Base-by-base conservation (phyloP, 1,140 invertebrate species). In the Pogonomyrmex californicus region DNA sequence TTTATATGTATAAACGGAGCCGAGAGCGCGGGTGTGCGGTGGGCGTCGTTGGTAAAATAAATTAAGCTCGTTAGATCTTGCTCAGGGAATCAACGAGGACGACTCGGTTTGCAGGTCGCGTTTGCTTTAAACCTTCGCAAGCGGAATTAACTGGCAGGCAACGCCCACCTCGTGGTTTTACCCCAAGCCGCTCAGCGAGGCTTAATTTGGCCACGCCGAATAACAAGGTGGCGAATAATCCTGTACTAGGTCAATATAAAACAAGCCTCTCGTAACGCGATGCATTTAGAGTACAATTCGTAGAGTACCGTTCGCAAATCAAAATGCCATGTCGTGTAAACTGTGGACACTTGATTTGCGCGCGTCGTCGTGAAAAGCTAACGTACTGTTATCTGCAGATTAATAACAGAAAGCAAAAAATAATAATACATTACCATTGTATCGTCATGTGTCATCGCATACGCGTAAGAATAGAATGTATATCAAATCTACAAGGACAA, bases 41-140 rank as follows among this genome's bases (percentile, higher is more conserved):
- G 79, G 14, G 79, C 17, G 30, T 36, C 79, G 68, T n/a, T 73
- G 79, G 70, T 83, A 83, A 83, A 83, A 83, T 83, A 83, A 83
- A 75, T 83, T 83, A 83, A 83, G 79, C 79, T 83, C 68, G 68
- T 83, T 83, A 75, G 79, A 83, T 83, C 79, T 83, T 75, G 68
- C 79, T 60, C 68, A 73, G 68, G 70, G 79, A 83, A 83, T 83
- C 79, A 83, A 75, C 79, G 79, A 54, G 66, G 66, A 83, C 79
- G 68, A 83, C 68, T 83, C 41, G 79, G 79, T 83, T 83, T 83
- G 79, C 79, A 83, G 79, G 79, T 83, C 79, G 79, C 79, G 79
- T 83, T 83, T 83, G 79, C 79, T 83, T 83, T 83, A 83, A 83
- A 83, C 79, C 79, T 73, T 83, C 79, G 54, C 79, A 83, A 83